Evolutionary conservation across 2,888 invertebrate species (phyloP).

Genomic region (Camponotus fellah): DNA sequence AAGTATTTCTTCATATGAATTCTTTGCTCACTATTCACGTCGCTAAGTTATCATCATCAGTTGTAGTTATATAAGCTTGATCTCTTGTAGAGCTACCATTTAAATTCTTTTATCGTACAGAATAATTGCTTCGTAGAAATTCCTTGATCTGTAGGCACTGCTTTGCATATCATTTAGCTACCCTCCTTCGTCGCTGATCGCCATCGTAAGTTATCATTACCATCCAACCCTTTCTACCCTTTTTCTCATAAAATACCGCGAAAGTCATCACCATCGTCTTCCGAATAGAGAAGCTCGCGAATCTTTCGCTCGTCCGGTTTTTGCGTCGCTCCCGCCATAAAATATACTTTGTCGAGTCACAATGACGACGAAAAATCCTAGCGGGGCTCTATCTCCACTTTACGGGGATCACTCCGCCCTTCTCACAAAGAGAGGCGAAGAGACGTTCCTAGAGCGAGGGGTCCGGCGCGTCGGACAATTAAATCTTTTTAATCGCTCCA

Average conservation of each 20-base stretch:
- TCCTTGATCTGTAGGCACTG: not conserved
- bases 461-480: conserved; percentile 78
- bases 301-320: not conserved
- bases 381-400: not conserved
- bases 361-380: conserved; percentile 40
- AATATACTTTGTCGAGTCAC: conserved; percentile 29
- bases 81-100: conserved; percentile 3
- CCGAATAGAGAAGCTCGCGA: not conserved
- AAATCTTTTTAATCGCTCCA: conserved; percentile 84
- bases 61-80: conserved; percentile 20
- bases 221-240: not conserved
- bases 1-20: conserved; percentile 5
- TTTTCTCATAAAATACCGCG: conserved; percentile 10
- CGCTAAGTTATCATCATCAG: conserved; percentile 43
- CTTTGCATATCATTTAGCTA: conserved; percentile 32
- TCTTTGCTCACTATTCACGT: not conserved
- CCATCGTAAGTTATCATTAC: conserved; percentile 30
- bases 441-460: conserved; percentile 44
- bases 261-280: not conserved
- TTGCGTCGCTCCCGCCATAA: not conserved
- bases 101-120: conserved; percentile 14
- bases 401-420: conserved; percentile 38
- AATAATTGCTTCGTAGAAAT: conserved; percentile 43
- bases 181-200: conserved; percentile 7
- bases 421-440: conserved; percentile 23